phyloP scores from a whole-genome alignment of 1,140 invertebrate species.

The Dolichoris vasculosae region DNA sequence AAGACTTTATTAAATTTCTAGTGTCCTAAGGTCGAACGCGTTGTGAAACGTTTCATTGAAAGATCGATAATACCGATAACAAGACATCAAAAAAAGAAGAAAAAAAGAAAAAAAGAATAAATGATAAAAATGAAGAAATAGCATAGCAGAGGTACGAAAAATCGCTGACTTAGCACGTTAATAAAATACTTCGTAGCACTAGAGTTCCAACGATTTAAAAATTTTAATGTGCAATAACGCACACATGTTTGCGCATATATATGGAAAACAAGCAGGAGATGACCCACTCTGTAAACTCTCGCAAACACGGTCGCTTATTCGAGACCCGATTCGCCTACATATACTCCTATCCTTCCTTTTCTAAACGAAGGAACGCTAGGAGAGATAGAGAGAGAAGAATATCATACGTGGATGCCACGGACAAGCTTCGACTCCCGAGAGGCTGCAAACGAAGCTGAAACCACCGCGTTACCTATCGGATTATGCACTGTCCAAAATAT shows the following conservation, averaged over 20 bases:
- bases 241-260: not conserved
- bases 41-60: not conserved
- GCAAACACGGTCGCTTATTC: not conserved
- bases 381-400: not conserved
- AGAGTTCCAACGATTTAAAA: not conserved
- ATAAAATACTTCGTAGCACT: not conserved
- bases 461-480: not conserved
- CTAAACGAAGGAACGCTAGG: not conserved
- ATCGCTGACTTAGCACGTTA: not conserved
- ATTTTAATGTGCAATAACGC: not conserved
- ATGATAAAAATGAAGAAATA: too few species aligned
- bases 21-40: too few species aligned
- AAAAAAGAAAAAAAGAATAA: too few species aligned
- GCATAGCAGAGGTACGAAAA: not conserved
- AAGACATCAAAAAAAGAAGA: too few species aligned
- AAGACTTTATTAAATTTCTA: too few species aligned
- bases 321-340: slow-evolving; percentile 20
- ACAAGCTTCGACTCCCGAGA: not conserved
- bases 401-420: not conserved
- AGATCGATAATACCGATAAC: not conserved
- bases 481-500: slow-evolving; percentile 32
- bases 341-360: not conserved
- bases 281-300: slow-evolving; percentile 21
- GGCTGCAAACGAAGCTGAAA: not conserved
- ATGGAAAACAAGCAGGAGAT: slow-evolving; percentile 8